These are phyloP conservation scores for Gouania willdenowi DNA, from an alignment of 2,797 vertebrate genomes.

Conservation along the genomic window DNA sequence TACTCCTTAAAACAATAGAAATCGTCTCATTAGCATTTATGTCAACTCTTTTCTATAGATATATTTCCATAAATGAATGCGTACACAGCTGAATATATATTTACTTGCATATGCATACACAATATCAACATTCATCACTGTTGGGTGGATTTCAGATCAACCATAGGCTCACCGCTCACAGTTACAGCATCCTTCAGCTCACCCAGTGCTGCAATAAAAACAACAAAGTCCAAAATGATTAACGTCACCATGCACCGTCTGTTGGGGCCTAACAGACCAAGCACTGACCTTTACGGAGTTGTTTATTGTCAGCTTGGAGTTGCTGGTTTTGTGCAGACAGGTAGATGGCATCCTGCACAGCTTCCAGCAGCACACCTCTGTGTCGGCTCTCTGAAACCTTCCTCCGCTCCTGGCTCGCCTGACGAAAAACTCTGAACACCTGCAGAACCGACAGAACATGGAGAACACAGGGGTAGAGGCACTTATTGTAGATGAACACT, in stretches of 20 bases:
- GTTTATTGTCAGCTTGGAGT: constrained; percentile 67
- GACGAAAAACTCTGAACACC: constrained; percentile 81
- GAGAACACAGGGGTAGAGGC: not conserved
- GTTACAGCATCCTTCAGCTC: constrained; percentile 61
- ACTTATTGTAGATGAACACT: too few relatives aligned
- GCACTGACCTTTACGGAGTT: constrained; percentile 55
- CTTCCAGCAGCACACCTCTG: constrained; percentile 70
- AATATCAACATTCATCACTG: constrained; percentile 12
- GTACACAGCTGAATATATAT: too few relatives aligned
- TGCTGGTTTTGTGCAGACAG: constrained; percentile 79
- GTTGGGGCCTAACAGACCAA: not conserved
- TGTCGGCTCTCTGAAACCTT: constrained; percentile 67
- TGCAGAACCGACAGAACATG: constrained; percentile 30
- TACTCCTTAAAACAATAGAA: too few relatives aligned
- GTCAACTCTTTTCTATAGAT: too few relatives aligned
- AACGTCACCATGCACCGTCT: not conserved
- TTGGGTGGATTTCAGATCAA: constrained; percentile 8
- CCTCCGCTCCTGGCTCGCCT: constrained; percentile 75
- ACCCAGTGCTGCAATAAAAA: constrained; percentile 52
- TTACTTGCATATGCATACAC: too few relatives aligned
- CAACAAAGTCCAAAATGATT: not conserved
- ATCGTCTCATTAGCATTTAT: too few relatives aligned
- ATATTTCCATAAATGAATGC: too few relatives aligned
- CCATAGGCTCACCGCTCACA: constrained; percentile 23
- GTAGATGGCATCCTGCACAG: constrained; percentile 71